phyloP scores from a whole-genome alignment of 2,888 invertebrate species.

The Brachyptera risi region DNA sequence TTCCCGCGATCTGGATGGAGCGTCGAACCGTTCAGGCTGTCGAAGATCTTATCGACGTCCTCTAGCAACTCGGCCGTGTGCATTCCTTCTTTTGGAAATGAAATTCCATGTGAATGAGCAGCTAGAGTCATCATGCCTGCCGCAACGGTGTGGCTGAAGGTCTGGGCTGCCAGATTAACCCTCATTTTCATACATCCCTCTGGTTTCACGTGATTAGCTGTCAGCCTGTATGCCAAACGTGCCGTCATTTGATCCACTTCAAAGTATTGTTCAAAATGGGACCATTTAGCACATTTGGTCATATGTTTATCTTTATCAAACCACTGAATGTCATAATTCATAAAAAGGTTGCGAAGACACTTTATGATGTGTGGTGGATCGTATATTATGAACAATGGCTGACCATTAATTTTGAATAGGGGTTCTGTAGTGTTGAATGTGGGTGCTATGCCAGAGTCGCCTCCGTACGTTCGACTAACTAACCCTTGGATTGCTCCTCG shows the following conservation, averaged over 20 bases:
- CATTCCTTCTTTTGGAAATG: neutral
- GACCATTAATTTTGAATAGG: conserved; percentile 1
- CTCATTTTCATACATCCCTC: conserved; percentile 10
- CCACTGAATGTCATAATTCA: neutral
- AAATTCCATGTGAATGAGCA: neutral
- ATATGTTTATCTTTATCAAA: neutral
- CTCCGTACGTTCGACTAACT: neutral
- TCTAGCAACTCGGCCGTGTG: neutral
- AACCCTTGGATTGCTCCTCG: neutral
- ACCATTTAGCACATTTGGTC: conserved; percentile 9
- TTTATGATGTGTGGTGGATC: conserved; percentile 13
- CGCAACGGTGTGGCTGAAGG: conserved; percentile 21
- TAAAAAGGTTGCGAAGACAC: neutral
- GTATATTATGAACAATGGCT: neutral
- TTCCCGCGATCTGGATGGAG: conserved; percentile 1
- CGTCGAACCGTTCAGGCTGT: conserved; percentile 6
- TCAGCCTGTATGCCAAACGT: conserved; percentile 4
- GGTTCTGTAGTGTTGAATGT: neutral
- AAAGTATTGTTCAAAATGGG: neutral
- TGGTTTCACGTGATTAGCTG: conserved; percentile 10
- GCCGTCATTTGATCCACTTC: conserved; percentile 1
- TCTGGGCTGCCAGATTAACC: conserved; percentile 17
- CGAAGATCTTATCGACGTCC: neutral
- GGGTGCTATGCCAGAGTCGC: too few relatives aligned
- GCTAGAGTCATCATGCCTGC: conserved; percentile 12